phyloP scores from a whole-genome alignment of 2,797 vertebrate genomes.

The Chaunax sp. region DNA sequence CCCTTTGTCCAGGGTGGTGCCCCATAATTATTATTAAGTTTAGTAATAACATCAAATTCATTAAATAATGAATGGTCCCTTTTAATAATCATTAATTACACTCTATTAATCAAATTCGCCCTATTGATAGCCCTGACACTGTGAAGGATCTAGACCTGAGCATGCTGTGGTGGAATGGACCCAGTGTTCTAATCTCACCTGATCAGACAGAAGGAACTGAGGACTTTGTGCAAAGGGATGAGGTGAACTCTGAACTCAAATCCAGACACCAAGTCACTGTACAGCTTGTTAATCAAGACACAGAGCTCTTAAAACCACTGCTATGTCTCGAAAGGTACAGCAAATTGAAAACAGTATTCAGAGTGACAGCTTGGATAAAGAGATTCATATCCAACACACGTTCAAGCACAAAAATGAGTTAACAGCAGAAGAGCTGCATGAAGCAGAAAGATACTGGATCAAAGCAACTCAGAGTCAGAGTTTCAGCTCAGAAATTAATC shows the following conservation, averaged over 20 bases:
- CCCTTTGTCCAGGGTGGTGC: too few species aligned
- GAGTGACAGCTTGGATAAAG: slow-evolving; percentile 20
- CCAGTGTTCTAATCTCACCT: slow-evolving; percentile 5
- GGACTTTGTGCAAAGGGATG: neutral
- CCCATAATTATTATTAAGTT: too few species aligned
- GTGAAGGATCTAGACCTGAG: slow-evolving; percentile 11
- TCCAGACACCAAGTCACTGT: neutral
- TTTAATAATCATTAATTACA: too few species aligned
- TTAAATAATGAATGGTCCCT: too few species aligned
- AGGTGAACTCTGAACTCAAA: slow-evolving; percentile 8
- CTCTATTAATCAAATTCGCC: too few species aligned
- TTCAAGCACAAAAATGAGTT: neutral
- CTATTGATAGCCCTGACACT: too few species aligned
- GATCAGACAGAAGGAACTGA: neutral
- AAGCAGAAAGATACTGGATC: neutral
- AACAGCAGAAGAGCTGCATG: neutral
- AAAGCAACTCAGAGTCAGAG: neutral
- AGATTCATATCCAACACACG: neutral
- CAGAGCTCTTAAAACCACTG: neutral
- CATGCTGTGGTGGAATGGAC: slow-evolving; percentile 16
- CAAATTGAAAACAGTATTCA: slow-evolving; percentile 21
- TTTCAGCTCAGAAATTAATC: neutral
- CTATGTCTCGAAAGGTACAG: slow-evolving; percentile 15
- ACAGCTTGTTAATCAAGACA: slow-evolving; percentile 8
- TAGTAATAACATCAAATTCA: too few species aligned